Evolutionary conservation across 2,888 invertebrate species (phyloP).

Genomic region (Himalopsyche tibetana): DNA sequence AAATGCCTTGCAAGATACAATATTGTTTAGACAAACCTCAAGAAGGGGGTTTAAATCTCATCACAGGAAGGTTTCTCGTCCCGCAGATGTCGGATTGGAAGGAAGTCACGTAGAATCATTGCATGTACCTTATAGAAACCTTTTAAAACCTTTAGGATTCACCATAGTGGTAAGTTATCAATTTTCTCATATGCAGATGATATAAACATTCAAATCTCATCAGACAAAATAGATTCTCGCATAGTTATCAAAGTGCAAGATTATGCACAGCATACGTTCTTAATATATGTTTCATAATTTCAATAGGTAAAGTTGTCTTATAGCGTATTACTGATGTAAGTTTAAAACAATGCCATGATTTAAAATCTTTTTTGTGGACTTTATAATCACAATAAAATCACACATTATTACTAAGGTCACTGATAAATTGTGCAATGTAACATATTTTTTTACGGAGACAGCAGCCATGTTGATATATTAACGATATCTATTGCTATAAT

Average conservation of each 20-base stretch:
- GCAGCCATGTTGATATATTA: too few relatives aligned
- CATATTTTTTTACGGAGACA: too few relatives aligned
- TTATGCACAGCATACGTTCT: not conserved
- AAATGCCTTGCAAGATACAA: constrained; percentile 38
- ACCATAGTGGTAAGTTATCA: constrained; percentile 79
- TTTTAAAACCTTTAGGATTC: constrained; percentile 81
- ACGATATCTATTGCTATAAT: too few relatives aligned
- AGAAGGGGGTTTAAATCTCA: constrained; percentile 60
- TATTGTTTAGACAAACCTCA: constrained; percentile 52
- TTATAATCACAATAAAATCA: too few relatives aligned
- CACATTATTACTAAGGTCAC: too few relatives aligned
- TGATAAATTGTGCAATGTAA: too few relatives aligned
- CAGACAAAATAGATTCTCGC: not conserved
- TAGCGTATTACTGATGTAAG: too few relatives aligned
- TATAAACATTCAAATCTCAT: constrained; percentile 16
- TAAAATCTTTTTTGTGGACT: too few relatives aligned
- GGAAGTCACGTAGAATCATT: constrained; percentile 72
- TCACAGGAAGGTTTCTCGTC: constrained; percentile 49
- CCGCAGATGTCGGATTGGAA: constrained; percentile 68
- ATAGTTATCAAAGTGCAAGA: not conserved
- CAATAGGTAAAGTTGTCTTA: too few relatives aligned
- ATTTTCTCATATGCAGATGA: not conserved
- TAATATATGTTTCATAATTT: too few relatives aligned
- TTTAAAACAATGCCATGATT: too few relatives aligned
- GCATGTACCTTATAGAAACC: constrained; percentile 72